phyloP scores from a whole-genome alignment of 2,797 vertebrate species.

The Delichon dasypus region DNA sequence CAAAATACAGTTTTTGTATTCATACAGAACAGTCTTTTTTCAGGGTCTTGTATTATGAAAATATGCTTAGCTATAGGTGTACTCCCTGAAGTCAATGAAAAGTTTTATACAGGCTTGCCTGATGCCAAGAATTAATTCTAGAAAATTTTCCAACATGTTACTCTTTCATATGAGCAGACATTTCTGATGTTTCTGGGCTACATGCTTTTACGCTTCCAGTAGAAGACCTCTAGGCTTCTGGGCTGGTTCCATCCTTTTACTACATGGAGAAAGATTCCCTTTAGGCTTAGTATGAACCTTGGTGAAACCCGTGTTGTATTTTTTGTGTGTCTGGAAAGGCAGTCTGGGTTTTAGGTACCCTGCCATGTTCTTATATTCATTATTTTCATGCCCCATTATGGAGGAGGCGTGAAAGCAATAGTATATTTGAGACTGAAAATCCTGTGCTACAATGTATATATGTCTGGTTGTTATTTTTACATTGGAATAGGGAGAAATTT shows the following conservation, averaged over 20 bases:
- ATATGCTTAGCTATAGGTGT: background rate
- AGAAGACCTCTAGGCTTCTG: background rate
- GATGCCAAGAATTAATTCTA: background rate
- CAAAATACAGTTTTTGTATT: background rate
- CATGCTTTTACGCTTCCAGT: background rate
- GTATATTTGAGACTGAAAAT: background rate
- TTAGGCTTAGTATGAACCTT: background rate
- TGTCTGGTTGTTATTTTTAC: background rate
- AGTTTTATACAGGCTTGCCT: background rate
- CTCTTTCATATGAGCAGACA: background rate
- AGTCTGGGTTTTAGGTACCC: background rate
- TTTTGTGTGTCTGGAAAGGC: background rate
- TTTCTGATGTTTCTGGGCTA: background rate
- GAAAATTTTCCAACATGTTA: background rate
- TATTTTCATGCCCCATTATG: background rate
- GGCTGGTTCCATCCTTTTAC: background rate
- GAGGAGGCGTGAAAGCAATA: background rate
- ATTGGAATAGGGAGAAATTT: background rate
- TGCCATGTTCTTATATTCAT: background rate
- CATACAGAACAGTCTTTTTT: background rate
- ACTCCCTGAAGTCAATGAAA: background rate
- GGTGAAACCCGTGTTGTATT: background rate
- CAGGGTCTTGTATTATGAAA: background rate
- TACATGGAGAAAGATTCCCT: background rate
- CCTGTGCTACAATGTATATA: background rate